phyloP scores from a whole-genome alignment of 23 tunicate species.

The Ascidia mentula region DNA sequence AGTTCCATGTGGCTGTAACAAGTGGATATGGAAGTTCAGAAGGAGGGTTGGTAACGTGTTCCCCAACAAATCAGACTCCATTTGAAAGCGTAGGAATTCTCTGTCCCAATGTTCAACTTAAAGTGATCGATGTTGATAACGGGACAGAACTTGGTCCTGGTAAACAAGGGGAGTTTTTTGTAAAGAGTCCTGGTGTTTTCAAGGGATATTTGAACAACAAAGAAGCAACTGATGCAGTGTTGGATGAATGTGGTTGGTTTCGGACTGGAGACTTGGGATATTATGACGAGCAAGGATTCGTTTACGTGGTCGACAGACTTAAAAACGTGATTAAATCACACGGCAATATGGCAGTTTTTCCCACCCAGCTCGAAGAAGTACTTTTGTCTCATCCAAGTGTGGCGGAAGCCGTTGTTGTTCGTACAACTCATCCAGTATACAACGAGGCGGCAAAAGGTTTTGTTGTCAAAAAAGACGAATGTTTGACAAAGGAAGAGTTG shows the following conservation, averaged over 20 bases:
- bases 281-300: not conserved
- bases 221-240: not conserved
- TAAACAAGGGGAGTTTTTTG: not conserved
- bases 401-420: conserved; percentile 1
- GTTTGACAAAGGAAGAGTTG: not conserved
- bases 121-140: not conserved
- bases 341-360: not conserved
- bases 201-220: not conserved
- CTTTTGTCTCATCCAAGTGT: conserved; percentile 11
- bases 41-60: not conserved
- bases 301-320: not conserved
- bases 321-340: conserved; percentile 37
- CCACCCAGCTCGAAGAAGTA: not conserved
- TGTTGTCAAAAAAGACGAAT: not conserved
- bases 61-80: not conserved
- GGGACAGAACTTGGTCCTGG: not conserved
- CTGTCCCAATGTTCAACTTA: not conserved
- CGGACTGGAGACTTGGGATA: not conserved
- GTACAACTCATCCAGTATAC: not conserved
- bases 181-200: not conserved
- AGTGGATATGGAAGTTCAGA: not conserved
- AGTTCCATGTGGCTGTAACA: not conserved
- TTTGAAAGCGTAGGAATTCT: not conserved
- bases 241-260: not conserved
- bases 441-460: conserved; percentile 5